Conservation (phyloP, 2,797 vertebrate species). For the Psittacula echo region DNA sequence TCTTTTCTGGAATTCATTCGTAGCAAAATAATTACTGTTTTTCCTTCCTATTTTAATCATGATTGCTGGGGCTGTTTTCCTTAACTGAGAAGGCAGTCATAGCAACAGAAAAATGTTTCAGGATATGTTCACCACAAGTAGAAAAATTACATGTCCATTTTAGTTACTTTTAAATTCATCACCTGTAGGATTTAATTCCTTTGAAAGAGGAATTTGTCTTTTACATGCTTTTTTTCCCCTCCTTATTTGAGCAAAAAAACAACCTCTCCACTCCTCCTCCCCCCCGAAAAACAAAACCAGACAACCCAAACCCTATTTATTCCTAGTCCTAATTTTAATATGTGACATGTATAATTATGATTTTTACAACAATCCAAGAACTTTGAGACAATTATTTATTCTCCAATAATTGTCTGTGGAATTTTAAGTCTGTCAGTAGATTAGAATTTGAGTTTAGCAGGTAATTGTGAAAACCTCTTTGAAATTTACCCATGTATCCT, state of each 20-base stretch:
- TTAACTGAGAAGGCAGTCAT: slow-evolving; percentile 11
- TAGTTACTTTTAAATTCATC: not conserved
- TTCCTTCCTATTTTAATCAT: slow-evolving; percentile 16
- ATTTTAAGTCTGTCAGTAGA: not conserved
- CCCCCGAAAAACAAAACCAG: not conserved
- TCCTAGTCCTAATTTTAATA: not conserved
- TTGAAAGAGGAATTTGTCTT: not conserved
- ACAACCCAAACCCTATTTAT: not conserved
- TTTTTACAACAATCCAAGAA: not conserved
- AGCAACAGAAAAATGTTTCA: slow-evolving; percentile 32
- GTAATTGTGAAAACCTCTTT: not conserved
- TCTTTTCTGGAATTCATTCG: not conserved
- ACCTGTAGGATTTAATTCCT: not conserved
- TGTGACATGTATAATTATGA: not conserved
- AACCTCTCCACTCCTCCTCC: not conserved
- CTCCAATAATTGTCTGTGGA: not conserved
- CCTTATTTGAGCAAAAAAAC: not conserved
- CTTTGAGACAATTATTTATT: not conserved
- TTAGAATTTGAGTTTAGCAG: not conserved
- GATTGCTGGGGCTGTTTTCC: not conserved
- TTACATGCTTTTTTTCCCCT: fast-evolving
- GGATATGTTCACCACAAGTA: not conserved
- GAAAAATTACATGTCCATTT: not conserved
- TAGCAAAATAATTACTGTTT: slow-evolving; percentile 38
- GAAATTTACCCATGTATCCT: not conserved